Conservation (phyloP, 2,888 invertebrate species). For the Macroteleia sp. region DNA sequence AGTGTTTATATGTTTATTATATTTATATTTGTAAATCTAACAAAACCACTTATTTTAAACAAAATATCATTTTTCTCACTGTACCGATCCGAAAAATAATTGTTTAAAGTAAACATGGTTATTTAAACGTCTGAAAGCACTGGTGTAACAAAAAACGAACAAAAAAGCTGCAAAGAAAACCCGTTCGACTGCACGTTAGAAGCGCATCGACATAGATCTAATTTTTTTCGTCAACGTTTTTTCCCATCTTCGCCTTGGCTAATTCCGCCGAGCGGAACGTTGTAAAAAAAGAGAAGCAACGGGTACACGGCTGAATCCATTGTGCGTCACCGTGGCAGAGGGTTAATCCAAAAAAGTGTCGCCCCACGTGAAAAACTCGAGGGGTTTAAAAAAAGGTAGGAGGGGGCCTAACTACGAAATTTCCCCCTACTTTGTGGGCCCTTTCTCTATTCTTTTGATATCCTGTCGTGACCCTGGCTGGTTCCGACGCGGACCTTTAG, state of each 20-base stretch:
- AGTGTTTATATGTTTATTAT: no score
- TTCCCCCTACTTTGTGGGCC: slow-evolving; percentile 77
- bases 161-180: no score
- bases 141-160: no score
- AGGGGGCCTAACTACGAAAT: slow-evolving; percentile 73
- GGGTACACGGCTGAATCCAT: slow-evolving; percentile 73
- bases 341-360: slow-evolving; percentile 76
- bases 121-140: no score
- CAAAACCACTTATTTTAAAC: no score
- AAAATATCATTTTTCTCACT: no score
- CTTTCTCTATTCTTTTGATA: slow-evolving; percentile 83
- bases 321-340: slow-evolving; percentile 67
- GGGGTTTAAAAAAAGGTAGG: slow-evolving; percentile 69
- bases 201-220: slow-evolving; percentile 48
- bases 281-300: slow-evolving; percentile 63
- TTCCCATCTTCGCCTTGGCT: slow-evolving; percentile 54
- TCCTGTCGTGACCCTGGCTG: slow-evolving; percentile 73
- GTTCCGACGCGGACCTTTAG: slow-evolving; percentile 75
- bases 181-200: slow-evolving; percentile 11
- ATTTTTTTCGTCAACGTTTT: slow-evolving; percentile 62
- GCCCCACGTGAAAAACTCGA: slow-evolving; percentile 68
- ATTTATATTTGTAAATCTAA: no score
- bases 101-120: no score
- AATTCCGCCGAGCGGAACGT: slow-evolving; percentile 57
- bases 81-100: no score